Evolutionary conservation across 2,113 vertebrate genomes (phyloP), one percentile per base, ranked within the genome.

Genomic region (Pagrus major): DNA sequence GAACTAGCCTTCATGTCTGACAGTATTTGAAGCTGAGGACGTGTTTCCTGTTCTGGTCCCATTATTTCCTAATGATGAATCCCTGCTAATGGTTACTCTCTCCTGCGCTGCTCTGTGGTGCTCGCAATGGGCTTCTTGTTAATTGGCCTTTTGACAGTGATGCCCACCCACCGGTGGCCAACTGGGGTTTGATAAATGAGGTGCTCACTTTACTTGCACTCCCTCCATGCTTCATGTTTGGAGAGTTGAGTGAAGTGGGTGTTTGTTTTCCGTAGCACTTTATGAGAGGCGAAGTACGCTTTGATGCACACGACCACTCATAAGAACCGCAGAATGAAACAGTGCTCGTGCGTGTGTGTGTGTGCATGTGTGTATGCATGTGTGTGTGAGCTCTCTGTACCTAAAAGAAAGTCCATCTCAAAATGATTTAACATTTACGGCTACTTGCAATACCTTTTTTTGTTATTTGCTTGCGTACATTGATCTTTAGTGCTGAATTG

Each of bases 91-190:
- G 80, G 89, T 44, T 52, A 47, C 56, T 73, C 76, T 88, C 83
- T 88, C 81, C 81, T 69, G 90, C 51, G 86, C 52, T 74, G 84
- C 89, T 79, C 88, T 41, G 46, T 51, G 72, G 52, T 71, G 75
- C 78, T 91, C 85, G 81, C 91, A 78, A 88, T 90, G 83, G 87
- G 87, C 76, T 87, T 70, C 89, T 89, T 88, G 92, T 90, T 93
- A 94, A 94, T 92, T 94, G 92, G 89, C 91, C 89, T 82, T 92
- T 90, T 89, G 93, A 93, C 91, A 89, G 86, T 84, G 90, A 91
- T 85, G 87, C 91, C 91, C 90, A 91, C 91, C 92, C 92, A 91
- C 88, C 3, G 75, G 31, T 67, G 84, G 85, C 88, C 89, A 89
- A 90, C 86, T 82, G 90, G 91, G 90, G 86, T 86, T 91, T 93